Base-by-base conservation (phyloP, 2,797 vertebrate species). In the Tenualosa ilisha region DNA sequence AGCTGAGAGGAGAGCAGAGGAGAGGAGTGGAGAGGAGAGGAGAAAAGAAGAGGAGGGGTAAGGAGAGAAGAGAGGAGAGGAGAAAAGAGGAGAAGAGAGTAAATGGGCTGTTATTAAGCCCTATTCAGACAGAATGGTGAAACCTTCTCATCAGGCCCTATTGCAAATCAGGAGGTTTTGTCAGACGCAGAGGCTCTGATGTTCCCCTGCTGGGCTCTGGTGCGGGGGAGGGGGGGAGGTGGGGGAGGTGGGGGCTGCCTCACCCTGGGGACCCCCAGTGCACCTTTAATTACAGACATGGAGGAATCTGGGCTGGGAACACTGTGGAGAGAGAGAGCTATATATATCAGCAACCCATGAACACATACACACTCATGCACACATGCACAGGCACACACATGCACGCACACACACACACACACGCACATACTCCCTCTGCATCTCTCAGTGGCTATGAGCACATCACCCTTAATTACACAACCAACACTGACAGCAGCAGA, bases 261-360 rank as follows among this genome's bases (percentile, higher is more conserved):
- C 49, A 6, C 84, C 79, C 59, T 22, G 31, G 79, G 40, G 79
- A 86, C 54, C 53, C 49, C 82, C 84, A 20, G 59, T 22, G 46
- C 84, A 87, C 84, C 54, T 85, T 86, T 89, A 88, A 90, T 90
- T 88, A 87, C 68, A 87, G 83, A 72, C 84, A 84, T 84, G 83
- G 83, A 89, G 88, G 87, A 79, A 81, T 85, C 13, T 0, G 54
- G 72, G 72, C 81, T 88, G 46, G 59, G 86, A 86, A 82, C 86
- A 43, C 85, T 84, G 87, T 83, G 72, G 81, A 22, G 54, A 0
- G 54, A 20, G 17, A 56, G 54, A 59, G 86, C 72, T 88, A 86
- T 87, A 87, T 83, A 82, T 85, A 89, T 51, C 81, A 79, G 37
- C 40, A 61, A 83, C 61, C 15, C 46, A 53, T 12, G 13, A 11